A percentile compares a stretch with the other conserved stretches of the same genome.
Evolutionary conservation across 2,797 vertebrate species (phyloP).

Genomic region (Leptoclinus maculatus): DNA sequence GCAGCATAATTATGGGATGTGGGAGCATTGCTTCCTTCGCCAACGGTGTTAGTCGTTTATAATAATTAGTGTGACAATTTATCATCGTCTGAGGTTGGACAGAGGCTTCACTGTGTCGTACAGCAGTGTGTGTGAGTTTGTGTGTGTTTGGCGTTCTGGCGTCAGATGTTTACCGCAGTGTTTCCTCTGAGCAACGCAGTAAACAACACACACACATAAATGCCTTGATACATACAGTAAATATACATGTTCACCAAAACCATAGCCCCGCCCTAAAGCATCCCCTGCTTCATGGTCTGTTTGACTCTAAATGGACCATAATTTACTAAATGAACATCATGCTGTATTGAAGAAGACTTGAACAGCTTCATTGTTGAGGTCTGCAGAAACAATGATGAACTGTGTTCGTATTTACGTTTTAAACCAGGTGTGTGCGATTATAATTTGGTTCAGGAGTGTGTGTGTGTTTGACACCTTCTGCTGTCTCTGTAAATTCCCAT

Average conservation of each 20-base stretch:
- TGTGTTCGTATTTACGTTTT: slow-evolving; percentile 14
- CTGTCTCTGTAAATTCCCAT: slow-evolving; percentile 34
- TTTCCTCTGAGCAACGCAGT: slow-evolving; percentile 39
- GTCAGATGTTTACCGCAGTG: slow-evolving; percentile 57
- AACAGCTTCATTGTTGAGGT: neutral
- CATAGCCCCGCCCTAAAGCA: no score
- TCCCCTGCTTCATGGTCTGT: no score
- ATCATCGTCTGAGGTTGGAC: slow-evolving; percentile 38
- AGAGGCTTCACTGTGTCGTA: slow-evolving; percentile 22
- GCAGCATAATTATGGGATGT: slow-evolving; percentile 69
- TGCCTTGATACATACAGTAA: neutral
- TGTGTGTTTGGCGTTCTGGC: slow-evolving; percentile 33
- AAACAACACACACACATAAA: slow-evolving; percentile 50
- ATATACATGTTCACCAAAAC: neutral
- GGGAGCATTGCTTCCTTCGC: slow-evolving; percentile 57
- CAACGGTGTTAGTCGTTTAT: slow-evolving; percentile 62
- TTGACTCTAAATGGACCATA: no score
- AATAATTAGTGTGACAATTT: slow-evolving; percentile 64
- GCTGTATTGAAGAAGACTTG: no score
- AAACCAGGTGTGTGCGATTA: slow-evolving; percentile 40
- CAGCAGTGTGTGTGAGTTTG: slow-evolving; percentile 1
- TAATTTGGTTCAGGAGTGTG: neutral
- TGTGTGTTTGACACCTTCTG: slow-evolving; percentile 2
- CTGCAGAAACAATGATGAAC: slow-evolving; percentile 10
- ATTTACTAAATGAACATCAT: no score